Percentiles rank a stretch among this genome's conserved stretches.
Evolutionary conservation across 2,113 vertebrate genomes (phyloP).

Genomic region (Clupea harengus): DNA sequence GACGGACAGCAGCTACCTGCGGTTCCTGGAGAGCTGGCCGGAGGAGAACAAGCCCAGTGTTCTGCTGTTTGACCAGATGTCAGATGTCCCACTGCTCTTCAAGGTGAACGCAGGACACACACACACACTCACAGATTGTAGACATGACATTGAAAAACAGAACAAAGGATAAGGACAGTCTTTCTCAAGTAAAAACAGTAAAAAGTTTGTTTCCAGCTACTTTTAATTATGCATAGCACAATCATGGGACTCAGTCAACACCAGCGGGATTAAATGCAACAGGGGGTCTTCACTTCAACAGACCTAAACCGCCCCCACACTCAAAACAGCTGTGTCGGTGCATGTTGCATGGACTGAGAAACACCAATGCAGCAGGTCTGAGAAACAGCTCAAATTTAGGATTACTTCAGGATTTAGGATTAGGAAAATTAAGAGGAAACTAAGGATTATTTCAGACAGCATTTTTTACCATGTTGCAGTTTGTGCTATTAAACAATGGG

Average conservation of each 20-base stretch:
- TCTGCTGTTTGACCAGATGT: slow-evolving; percentile 84
- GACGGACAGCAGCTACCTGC: slow-evolving; percentile 82
- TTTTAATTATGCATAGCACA: neutral
- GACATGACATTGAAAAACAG: too few species aligned
- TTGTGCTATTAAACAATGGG: neutral
- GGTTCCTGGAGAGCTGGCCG: slow-evolving; percentile 84
- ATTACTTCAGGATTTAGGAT: too few species aligned
- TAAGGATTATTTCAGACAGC: neutral
- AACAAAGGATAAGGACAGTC: too few species aligned
- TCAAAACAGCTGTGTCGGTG: neutral
- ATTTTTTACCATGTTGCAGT: neutral
- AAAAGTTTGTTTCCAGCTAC: neutral
- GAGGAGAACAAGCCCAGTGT: slow-evolving; percentile 89
- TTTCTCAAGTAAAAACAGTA: too few species aligned
- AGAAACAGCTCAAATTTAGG: neutral
- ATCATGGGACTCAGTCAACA: neutral
- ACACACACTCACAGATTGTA: neutral
- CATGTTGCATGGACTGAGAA: neutral
- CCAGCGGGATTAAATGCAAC: neutral
- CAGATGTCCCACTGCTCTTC: slow-evolving; percentile 78
- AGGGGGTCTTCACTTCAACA: neutral
- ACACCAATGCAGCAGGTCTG: neutral
- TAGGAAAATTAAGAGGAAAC: too few species aligned
- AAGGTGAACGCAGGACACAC: slow-evolving; percentile 76
- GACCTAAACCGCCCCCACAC: neutral